A percentile compares a stretch with the other conserved stretches of the same genome.
Evolutionary conservation across 2,797 vertebrate genomes (phyloP).

Genomic region (Falco peregrinus): DNA sequence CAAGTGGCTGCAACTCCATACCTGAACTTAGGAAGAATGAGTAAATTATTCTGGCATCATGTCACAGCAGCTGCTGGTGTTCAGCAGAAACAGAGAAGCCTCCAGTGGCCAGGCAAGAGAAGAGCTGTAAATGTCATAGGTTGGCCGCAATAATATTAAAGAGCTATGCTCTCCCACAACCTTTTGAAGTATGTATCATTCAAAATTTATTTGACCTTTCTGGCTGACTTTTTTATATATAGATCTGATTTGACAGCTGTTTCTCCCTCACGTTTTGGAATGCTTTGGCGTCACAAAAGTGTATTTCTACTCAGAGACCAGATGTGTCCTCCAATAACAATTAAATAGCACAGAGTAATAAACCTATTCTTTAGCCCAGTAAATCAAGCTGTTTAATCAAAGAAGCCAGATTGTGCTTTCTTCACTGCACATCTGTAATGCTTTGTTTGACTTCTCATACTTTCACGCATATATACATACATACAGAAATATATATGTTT

Average conservation of each 20-base stretch:
- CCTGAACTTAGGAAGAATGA: background rate
- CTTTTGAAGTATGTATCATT: background rate
- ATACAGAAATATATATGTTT: background rate
- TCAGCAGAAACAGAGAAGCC: background rate
- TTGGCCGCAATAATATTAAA: background rate
- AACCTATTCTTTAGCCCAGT: conserved; percentile 12
- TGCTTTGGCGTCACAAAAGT: background rate
- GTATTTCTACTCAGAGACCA: background rate
- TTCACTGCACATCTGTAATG: background rate
- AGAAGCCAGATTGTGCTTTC: conserved; percentile 20
- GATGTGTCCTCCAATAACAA: conserved; percentile 13
- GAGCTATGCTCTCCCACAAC: background rate
- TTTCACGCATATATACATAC: accelerated
- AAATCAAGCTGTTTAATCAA: conserved; percentile 38
- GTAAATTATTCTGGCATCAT: background rate
- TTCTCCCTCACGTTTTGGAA: background rate
- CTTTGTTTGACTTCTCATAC: conserved; percentile 25
- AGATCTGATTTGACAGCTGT: background rate
- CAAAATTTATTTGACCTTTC: background rate
- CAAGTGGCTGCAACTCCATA: background rate
- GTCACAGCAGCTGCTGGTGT: background rate
- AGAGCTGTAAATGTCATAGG: background rate
- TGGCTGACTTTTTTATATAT: background rate
- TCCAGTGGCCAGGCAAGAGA: background rate
- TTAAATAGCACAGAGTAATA: background rate